Percentiles rank a stretch among this genome's conserved stretches.
Conservation (phyloP, 2,888 invertebrate genomes). For the Zhuqinia jingwanae region DNA sequence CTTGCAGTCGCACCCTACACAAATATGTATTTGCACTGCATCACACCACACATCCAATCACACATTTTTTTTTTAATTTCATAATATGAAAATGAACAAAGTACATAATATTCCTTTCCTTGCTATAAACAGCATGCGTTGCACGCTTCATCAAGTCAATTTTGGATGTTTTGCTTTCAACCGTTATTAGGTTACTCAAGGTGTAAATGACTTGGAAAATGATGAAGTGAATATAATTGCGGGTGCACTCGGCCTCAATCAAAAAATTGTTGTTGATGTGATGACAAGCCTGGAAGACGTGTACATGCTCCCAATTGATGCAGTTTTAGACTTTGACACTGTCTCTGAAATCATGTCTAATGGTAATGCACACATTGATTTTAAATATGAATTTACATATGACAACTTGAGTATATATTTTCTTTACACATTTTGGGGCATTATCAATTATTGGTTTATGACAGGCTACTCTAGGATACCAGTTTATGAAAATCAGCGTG, state of each 20-base stretch:
- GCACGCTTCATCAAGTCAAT: constrained; percentile 39
- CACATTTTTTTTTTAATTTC: not conserved
- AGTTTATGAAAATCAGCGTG: constrained; percentile 82
- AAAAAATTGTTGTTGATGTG: constrained; percentile 83
- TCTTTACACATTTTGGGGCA: not conserved
- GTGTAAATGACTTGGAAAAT: constrained; percentile 80
- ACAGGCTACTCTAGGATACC: constrained; percentile 84
- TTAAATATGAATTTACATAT: too few relatives aligned
- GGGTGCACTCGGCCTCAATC: constrained; percentile 84
- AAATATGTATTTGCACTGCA: too few relatives aligned
- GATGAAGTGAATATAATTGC: constrained; percentile 84
- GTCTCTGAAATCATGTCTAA: constrained; percentile 83
- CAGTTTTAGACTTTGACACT: constrained; percentile 83
- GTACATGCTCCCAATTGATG: constrained; percentile 83
- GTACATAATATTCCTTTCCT: too few relatives aligned
- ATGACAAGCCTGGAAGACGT: constrained; percentile 85
- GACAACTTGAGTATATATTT: too few relatives aligned
- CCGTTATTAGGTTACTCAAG: constrained; percentile 80
- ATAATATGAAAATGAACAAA: not conserved
- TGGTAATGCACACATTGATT: too few relatives aligned
- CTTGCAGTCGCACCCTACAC: too few relatives aligned
- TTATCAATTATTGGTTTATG: not conserved
- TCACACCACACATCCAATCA: not conserved
- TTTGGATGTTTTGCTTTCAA: constrained; percentile 42
- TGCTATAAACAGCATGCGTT: not conserved